These are phyloP conservation scores for Carlito syrichta DNA, from an alignment of 2,113 vertebrate species.

Conservation along the genomic window DNA sequence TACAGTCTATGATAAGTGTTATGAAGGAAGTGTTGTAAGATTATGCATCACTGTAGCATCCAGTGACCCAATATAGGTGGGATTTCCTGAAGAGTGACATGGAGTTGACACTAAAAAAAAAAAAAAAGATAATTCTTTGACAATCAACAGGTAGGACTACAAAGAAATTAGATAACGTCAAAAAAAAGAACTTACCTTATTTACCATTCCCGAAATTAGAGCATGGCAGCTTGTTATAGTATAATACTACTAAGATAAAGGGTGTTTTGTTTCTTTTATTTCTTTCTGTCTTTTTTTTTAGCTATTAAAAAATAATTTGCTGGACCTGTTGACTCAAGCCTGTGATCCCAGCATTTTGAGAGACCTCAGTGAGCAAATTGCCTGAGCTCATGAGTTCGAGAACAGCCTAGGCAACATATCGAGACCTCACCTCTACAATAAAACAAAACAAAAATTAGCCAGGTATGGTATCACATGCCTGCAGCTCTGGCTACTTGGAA, in stretches of 20 bases:
- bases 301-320: slow-evolving; percentile 13
- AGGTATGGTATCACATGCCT: no score
- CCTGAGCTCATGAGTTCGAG: no score
- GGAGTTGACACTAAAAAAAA: background rate
- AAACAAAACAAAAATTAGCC: no score
- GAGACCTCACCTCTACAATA: no score
- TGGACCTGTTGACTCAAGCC: no score
- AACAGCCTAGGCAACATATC: no score
- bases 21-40: background rate
- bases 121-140: background rate
- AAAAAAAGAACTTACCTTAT: background rate
- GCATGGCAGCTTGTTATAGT: background rate
- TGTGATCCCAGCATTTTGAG: no score
- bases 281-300: background rate
- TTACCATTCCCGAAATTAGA: background rate
- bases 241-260: background rate
- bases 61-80: no score
- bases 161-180: background rate
- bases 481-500: no score
- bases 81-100: background rate
- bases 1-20: background rate
- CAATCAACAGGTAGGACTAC: background rate
- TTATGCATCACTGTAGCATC: background rate
- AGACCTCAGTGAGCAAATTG: no score
- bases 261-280: background rate